Base-by-base conservation (phyloP, 2,797 vertebrate genomes). In the Agapornis canus region DNA sequence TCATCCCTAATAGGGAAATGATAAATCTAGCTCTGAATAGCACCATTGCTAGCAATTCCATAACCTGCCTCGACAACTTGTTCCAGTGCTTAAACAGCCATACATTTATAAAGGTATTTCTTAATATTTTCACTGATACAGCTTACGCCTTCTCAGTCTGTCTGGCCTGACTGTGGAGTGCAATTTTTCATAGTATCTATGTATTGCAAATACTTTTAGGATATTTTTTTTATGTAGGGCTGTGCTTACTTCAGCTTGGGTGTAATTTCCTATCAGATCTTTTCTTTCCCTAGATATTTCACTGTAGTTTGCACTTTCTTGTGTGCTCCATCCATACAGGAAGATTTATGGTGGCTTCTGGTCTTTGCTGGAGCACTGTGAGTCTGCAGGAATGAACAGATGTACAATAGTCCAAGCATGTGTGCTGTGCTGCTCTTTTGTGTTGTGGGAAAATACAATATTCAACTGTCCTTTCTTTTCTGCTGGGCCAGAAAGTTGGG, bases 1-100 rank as follows among this genome's bases (percentile, higher is more conserved):
- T 92, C 81, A 95, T 83, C 63, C 69, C 82, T 94, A 96, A 94
- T 73, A 94, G 72, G 60, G 60, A 47, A 60, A 40, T 59, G 89
- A 73, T 69, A 94, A 87, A 95, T 82, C 39, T 69, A 90, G 72
- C 75, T 35, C 93, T 15, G 7, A 95, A 87, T 6, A 81, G 18
- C 29, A 81, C 66, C 59, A 54, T 59, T 65, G 57, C 76, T n/a
- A 85, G 65, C 72, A 85, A 79, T 94, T 94, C 35, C 40, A 89
- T 76, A 95, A 65, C 63, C 63, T 66, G 40, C 63, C 54, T 89
- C 2, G 0, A 89, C 79, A 92, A 48, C 35, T 92, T 89, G 48
- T 93, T 94, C 77, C 82, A 69, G 68, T 79, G 64, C 57, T 92
- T 95, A 82, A 88, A 79, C 60, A 95, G 25, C 42, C 27, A 59